These are phyloP conservation scores for Otus scops DNA, from an alignment of 2,797 vertebrate genomes.

Conservation along the genomic window DNA sequence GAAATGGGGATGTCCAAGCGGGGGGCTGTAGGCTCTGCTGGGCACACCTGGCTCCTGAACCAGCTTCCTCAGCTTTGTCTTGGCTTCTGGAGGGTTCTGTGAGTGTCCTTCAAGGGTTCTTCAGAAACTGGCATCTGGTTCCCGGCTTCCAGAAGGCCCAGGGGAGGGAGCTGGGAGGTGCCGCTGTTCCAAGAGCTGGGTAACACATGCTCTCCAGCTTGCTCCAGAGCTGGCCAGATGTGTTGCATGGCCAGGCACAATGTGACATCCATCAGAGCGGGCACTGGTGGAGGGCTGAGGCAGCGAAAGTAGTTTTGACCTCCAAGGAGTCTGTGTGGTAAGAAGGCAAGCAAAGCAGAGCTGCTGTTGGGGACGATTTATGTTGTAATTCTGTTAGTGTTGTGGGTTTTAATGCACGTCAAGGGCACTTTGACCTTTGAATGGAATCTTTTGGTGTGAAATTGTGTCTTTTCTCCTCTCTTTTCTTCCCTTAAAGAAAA, in stretches of 20 bases:
- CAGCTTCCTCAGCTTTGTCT: neutral
- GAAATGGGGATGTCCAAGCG: neutral
- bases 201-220: rapidly evolving
- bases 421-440: constrained; percentile 14
- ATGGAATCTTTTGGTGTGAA: constrained; percentile 34
- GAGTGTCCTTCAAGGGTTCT: neutral
- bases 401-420: constrained; percentile 21
- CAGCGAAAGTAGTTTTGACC: neutral
- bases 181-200: neutral
- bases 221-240: neutral
- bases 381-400: neutral
- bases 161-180: neutral
- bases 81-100: neutral
- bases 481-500: constrained; percentile 15
- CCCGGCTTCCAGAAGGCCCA: neutral
- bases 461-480: neutral
- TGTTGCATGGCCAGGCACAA: rapidly evolving
- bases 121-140: neutral
- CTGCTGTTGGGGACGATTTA: neutral
- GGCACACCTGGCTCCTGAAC: neutral
- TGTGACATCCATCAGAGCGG: neutral
- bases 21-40: neutral
- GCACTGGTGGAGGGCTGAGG: neutral
- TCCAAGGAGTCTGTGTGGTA: neutral
- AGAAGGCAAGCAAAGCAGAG: neutral